A percentile compares a stretch with the other conserved stretches of the same genome.
Conservation (phyloP, 2,797 vertebrate species). For the Hirundo rustica region DNA sequence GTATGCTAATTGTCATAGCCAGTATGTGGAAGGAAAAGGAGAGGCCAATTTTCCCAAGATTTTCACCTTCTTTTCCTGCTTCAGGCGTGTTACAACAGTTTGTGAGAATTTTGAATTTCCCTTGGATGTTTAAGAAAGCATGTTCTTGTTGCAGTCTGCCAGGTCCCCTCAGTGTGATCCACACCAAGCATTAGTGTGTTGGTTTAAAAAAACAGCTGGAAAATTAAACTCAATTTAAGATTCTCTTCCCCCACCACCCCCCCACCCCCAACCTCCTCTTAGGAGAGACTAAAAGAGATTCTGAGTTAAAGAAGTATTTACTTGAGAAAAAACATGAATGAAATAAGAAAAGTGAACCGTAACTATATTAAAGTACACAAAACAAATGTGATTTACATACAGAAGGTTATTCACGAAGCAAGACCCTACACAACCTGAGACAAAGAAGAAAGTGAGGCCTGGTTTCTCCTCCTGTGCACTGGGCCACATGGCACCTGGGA, state of each 20-base stretch:
- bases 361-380: background rate
- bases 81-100: background rate
- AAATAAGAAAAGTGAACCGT: background rate
- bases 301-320: background rate
- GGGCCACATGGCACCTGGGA: background rate
- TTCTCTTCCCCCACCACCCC: background rate
- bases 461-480: background rate
- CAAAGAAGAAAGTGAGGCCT: background rate
- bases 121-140: background rate
- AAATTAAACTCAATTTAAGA: background rate
- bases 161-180: background rate
- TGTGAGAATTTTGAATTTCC: background rate
- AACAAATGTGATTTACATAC: background rate
- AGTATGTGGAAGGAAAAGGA: background rate
- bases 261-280: accelerated
- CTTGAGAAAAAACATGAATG: background rate
- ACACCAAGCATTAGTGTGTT: background rate
- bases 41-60: background rate
- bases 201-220: background rate
- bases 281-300: background rate
- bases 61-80: background rate
- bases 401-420: background rate
- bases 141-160: background rate
- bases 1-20: background rate
- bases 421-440: background rate